Conservation (phyloP, 2,113 vertebrate species). For the Eubucco bourcierii region DNA sequence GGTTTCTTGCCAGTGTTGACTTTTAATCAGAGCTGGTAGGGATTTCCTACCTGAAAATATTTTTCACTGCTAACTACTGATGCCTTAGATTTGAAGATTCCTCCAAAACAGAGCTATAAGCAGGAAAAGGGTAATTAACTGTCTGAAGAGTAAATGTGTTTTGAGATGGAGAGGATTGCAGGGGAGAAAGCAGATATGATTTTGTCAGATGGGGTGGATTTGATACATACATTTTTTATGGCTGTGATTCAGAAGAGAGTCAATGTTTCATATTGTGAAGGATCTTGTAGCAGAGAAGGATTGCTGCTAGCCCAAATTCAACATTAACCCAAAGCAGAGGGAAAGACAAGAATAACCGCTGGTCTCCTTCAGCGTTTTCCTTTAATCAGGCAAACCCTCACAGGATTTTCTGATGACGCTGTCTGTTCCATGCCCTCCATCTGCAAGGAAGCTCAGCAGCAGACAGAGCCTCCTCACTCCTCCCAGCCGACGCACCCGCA, state of each 20-base stretch:
- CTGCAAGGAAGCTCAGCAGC: background rate
- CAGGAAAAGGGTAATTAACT: background rate
- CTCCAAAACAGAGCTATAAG: background rate
- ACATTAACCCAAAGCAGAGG: background rate
- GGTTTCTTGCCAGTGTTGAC: background rate
- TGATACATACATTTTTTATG: background rate
- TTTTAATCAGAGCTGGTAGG: background rate
- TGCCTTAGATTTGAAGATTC: background rate
- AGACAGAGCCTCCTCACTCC: background rate
- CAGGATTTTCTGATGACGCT: accelerated
- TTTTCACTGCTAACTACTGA: background rate
- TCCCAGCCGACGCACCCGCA: accelerated
- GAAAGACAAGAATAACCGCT: background rate
- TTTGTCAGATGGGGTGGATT: background rate
- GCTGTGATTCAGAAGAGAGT: background rate
- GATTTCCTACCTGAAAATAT: background rate
- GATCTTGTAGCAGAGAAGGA: background rate
- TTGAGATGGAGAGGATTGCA: background rate
- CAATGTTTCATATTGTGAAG: background rate
- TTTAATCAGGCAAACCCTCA: background rate
- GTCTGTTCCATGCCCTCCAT: background rate
- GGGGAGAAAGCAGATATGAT: background rate
- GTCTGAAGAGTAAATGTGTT: background rate
- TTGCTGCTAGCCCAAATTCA: background rate
- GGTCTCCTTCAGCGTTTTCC: background rate